Conservation (phyloP, 2,113 vertebrate genomes). For the Sorex araneus region DNA sequence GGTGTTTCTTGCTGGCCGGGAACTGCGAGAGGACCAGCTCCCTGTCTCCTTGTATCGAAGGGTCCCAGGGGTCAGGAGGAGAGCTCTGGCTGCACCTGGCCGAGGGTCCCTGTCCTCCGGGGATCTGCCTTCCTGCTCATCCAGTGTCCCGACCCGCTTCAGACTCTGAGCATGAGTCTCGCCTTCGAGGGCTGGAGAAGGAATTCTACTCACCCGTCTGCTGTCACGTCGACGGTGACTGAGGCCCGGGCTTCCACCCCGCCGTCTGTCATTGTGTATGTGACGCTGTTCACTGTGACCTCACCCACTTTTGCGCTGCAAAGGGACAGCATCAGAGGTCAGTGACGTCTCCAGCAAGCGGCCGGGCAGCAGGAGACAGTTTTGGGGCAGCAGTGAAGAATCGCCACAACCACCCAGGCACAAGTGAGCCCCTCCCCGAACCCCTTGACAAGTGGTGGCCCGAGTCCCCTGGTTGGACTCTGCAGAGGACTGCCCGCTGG, state of each 20-base stretch:
- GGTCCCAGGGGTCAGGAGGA: not conserved
- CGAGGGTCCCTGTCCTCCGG: not conserved
- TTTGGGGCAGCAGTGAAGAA: not conserved
- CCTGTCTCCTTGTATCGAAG: not conserved
- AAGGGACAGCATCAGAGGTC: slow-evolving; percentile 10
- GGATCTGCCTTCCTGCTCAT: not conserved
- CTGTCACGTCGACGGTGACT: not conserved
- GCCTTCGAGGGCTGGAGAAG: not conserved
- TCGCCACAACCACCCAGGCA: not conserved
- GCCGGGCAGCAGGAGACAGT: not conserved
- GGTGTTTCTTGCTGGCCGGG: not conserved
- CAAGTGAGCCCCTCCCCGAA: too few relatives aligned
- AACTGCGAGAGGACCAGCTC: not conserved
- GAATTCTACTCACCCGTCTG: slow-evolving; percentile 69
- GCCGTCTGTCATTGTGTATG: rapidly evolving
- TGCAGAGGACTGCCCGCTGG: too few relatives aligned
- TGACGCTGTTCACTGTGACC: not conserved
- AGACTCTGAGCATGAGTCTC: not conserved
- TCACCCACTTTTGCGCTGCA: slow-evolving; percentile 52
- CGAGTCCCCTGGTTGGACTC: too few relatives aligned
- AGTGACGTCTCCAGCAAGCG: not conserved
- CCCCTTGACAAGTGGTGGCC: too few relatives aligned
- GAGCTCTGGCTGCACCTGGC: not conserved
- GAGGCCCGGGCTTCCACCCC: not conserved
- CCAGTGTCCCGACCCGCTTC: not conserved